phyloP scores from a whole-genome alignment of 1,140 invertebrate species.

The Kradibia gibbosae region DNA sequence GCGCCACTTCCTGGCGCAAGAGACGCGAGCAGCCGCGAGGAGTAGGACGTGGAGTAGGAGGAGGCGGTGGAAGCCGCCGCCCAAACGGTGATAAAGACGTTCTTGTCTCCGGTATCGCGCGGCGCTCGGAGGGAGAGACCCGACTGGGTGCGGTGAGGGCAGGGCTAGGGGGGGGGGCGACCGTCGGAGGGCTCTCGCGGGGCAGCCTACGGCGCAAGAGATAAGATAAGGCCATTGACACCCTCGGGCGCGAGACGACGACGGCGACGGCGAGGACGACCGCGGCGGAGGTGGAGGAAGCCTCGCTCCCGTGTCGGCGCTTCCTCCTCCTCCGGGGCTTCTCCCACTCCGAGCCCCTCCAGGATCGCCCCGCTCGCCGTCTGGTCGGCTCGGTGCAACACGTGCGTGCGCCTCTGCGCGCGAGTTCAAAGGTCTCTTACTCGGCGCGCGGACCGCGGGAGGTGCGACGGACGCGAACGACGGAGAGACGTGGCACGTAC shows the following conservation, averaged over 20 bases:
- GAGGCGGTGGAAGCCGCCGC: neutral
- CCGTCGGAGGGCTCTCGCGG: neutral
- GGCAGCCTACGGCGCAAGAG: neutral
- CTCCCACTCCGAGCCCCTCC: too few species aligned
- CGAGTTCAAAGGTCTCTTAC: neutral
- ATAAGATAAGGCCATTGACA: conserved; percentile 65
- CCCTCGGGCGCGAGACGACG: conserved; percentile 61
- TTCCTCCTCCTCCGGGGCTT: neutral
- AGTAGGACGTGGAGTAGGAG: neutral
- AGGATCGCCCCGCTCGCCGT: too few species aligned
- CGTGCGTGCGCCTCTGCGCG: too few species aligned
- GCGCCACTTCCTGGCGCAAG: neutral
- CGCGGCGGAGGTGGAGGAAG: too few species aligned
- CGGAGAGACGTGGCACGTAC: conserved; percentile 35
- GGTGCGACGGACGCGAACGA: conserved; percentile 33
- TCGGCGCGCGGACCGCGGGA: conserved; percentile 19
- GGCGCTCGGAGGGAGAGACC: too few species aligned
- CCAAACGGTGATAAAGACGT: neutral
- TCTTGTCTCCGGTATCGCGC: too few species aligned
- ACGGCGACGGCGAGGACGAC: conserved; percentile 40
- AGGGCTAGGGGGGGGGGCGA: neutral
- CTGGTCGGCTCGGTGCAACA: too few species aligned
- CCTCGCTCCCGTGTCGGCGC: too few species aligned
- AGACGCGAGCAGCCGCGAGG: neutral
- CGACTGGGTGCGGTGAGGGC: neutral